phyloP scores from a whole-genome alignment of 2,113 vertebrate genomes.

The Pelobates fuscus region DNA sequence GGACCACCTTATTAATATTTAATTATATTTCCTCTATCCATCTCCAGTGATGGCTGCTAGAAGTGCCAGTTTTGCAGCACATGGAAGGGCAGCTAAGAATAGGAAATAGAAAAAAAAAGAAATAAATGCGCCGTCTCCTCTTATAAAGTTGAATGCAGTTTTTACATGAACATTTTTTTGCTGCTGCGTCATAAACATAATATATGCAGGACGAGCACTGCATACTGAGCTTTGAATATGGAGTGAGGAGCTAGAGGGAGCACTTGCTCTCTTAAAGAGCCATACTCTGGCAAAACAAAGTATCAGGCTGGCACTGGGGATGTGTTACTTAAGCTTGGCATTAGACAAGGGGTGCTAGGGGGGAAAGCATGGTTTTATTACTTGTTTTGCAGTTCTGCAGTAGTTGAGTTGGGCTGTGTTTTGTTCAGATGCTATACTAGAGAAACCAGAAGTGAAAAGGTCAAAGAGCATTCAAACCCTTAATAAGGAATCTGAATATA shows the following conservation, averaged over 20 bases:
- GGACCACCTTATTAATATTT: conserved; percentile 68
- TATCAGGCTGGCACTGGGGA: neutral
- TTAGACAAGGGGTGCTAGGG: too few relatives aligned
- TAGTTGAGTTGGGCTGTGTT: too few relatives aligned
- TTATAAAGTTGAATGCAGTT: conserved; percentile 59
- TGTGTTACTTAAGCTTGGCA: too few relatives aligned
- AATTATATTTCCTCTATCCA: conserved; percentile 60
- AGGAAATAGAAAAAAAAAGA: conserved; percentile 23
- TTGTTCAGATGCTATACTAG: too few relatives aligned
- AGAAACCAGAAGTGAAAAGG: too few relatives aligned
- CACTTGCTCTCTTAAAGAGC: conserved; percentile 75
- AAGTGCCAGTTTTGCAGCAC: conserved; percentile 15
- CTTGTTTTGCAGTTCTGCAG: too few relatives aligned
- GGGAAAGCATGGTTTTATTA: too few relatives aligned
- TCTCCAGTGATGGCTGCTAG: neutral
- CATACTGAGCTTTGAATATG: conserved; percentile 76
- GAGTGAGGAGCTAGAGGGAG: conserved; percentile 67
- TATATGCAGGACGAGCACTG: conserved; percentile 94
- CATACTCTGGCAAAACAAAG: neutral
- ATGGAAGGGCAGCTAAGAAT: neutral
- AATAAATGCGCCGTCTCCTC: conserved; percentile 45
- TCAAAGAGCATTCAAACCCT: too few relatives aligned
- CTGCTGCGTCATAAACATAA: conserved; percentile 98
- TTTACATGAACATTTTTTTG: conserved; percentile 81
- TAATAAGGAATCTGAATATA: too few relatives aligned